Base-by-base conservation (phyloP, 2,113 vertebrate genomes). In the Climacteris rufus region DNA sequence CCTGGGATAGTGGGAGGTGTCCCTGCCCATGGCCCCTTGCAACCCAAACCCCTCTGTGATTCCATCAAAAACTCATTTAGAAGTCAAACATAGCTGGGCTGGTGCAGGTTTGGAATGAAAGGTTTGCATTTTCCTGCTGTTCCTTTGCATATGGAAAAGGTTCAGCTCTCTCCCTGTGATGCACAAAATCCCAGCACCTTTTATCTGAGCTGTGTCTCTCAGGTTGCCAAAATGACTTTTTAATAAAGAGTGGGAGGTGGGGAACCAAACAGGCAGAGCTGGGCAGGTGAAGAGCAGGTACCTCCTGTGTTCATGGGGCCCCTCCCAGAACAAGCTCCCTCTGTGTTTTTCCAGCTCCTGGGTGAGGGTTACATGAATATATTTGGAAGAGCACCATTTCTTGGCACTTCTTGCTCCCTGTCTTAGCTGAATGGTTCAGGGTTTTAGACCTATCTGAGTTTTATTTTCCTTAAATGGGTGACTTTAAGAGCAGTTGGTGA, bases 131-230 rank as follows among this genome's bases (percentile, higher is more conserved):
- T 85, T 10, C 85, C 50, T 9, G 24, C 45, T 64, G 50, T 81
- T 10, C 64, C 39, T 91, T 91, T 87, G 85, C 88, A 83, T 79
- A 61, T 72, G 85, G 82, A 76, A 64, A 54, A 90, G 71, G 39
- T 49, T 72, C 50, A 33, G 15, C n/a, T 89, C 75, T 82, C 8
- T 75, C 27, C 54, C 22, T 60, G 65, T 11, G 78, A 37, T 71
- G 65, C 49, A 37, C 37, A 65, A 76, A 92, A 92, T 37, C 70
- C 56, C 68, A 90, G 5, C 40, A 17, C n/a, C 71, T 94, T 97
- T 91, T 50, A 24, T 79, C 53, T 44, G 53, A 53, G 39, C 39
- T 64, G 30, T 25, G 79, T 40, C 82, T 65, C 57, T 50, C 37
- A 2, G 33, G 21, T 20, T 31, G 52, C 66, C 80, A 80, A 53